phyloP scores from a whole-genome alignment of 2,797 vertebrate genomes.

The Parotocinclus haroldoi region DNA sequence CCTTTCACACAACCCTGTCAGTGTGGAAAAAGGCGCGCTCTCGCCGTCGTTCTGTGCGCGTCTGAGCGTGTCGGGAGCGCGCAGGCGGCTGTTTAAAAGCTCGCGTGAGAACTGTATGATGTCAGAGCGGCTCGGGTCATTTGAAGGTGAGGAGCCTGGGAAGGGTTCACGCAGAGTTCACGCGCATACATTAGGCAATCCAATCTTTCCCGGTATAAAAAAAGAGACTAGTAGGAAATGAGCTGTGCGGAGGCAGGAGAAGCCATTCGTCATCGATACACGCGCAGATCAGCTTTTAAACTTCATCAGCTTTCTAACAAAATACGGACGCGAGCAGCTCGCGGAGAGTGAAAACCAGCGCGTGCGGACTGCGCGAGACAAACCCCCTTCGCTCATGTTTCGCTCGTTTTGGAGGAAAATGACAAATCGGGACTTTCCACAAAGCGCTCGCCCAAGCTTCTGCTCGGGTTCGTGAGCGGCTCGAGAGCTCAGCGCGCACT shows the following conservation, averaged over 20 bases:
- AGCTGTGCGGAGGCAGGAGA: slow-evolving; percentile 81
- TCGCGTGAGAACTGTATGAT: slow-evolving; percentile 89
- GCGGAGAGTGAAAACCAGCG: no score
- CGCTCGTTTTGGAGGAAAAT: no score
- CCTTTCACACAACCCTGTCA: no score
- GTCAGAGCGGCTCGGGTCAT: slow-evolving; percentile 96
- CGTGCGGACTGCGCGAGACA: no score
- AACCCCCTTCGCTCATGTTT: no score
- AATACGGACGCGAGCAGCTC: no score
- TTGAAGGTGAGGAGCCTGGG: slow-evolving; percentile 98
- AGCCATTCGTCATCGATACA: slow-evolving; percentile 68
- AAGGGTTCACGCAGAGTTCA: slow-evolving; percentile 99
- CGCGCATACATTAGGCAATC: slow-evolving; percentile 98
- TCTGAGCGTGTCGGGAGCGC: slow-evolving; percentile 19
- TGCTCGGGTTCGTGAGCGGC: no score
- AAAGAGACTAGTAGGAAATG: slow-evolving; percentile 85
- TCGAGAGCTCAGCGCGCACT: no score
- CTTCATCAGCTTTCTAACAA: neutral
- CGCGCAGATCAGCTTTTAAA: neutral
- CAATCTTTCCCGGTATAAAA: slow-evolving; percentile 85
- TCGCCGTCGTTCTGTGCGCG: neutral
- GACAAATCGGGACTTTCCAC: no score
- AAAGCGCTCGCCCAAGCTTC: no score
- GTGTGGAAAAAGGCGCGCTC: neutral
- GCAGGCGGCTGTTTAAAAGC: slow-evolving; percentile 67